Conservation (phyloP, 2,797 vertebrate species). For the Gymnothorax javanicus region DNA sequence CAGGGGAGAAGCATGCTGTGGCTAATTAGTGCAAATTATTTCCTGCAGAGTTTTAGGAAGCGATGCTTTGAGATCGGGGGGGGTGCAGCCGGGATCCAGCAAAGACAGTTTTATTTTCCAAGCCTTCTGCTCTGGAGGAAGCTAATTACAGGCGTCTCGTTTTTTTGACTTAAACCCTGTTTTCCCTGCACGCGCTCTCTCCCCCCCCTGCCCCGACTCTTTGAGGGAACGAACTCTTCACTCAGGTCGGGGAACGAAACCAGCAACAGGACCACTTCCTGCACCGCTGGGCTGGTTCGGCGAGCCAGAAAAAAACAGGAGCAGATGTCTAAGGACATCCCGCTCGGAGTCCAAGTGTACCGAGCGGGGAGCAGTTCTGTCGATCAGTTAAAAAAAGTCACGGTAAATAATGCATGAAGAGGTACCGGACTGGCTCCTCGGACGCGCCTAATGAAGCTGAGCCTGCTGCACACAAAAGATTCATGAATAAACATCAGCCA, state of each 20-base stretch:
- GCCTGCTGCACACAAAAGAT: constrained; percentile 56
- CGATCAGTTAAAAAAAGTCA: not conserved
- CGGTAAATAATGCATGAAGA: constrained; percentile 66
- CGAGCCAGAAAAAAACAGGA: constrained; percentile 35
- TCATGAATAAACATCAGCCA: constrained; percentile 76
- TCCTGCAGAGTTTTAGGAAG: constrained; percentile 47
- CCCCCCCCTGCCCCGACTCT: not conserved
- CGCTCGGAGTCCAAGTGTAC: not conserved
- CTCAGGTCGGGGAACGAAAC: not conserved
- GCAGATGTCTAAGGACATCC: constrained; percentile 31
- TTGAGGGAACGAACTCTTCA: not conserved
- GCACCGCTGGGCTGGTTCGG: not conserved
- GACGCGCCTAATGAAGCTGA: constrained; percentile 62
- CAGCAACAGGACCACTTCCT: constrained; percentile 24
- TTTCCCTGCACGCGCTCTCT: not conserved
- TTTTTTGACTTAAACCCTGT: not conserved
- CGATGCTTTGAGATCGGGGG: constrained; percentile 49
- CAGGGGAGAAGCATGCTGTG: constrained; percentile 32
- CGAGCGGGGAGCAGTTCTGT: not conserved
- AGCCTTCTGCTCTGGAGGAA: not conserved
- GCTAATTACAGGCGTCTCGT: constrained; percentile 29
- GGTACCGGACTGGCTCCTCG: constrained; percentile 53
- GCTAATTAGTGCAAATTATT: constrained; percentile 55
- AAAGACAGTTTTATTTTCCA: not conserved
- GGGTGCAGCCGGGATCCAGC: constrained; percentile 28